These are phyloP conservation scores for Pleuronectes platessa DNA, from an alignment of 2,113 vertebrate genomes.

Conservation along the genomic window DNA sequence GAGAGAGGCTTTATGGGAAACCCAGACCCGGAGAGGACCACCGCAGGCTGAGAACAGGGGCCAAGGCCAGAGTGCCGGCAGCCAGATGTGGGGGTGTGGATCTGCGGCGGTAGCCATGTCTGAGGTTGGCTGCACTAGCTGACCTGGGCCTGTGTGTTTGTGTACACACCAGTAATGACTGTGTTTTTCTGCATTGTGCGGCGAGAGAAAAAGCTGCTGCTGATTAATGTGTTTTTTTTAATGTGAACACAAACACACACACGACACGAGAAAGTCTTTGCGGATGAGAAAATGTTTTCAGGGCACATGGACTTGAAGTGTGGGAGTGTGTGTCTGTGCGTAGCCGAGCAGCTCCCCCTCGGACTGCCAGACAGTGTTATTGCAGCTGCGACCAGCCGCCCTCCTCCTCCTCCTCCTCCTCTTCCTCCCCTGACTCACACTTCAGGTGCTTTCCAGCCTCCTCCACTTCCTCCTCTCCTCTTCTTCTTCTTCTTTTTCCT, in stretches of 20 bases:
- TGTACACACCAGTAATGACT: constrained; percentile 8
- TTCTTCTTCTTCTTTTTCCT: constrained; percentile 7
- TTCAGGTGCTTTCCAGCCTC: constrained; percentile 74
- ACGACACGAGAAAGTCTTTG: constrained; percentile 38
- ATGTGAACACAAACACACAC: neutral
- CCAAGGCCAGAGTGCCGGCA: constrained; percentile 60
- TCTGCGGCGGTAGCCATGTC: constrained; percentile 37
- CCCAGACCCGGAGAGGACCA: constrained; percentile 47
- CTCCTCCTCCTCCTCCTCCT: constrained; percentile 44
- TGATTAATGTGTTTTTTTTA: constrained; percentile 43
- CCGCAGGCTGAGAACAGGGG: constrained; percentile 59
- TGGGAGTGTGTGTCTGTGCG: constrained; percentile 22
- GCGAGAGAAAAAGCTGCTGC: constrained; percentile 13
- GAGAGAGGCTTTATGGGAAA: constrained; percentile 37
- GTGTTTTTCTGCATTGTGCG: constrained; percentile 8
- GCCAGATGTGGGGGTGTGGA: constrained; percentile 69
- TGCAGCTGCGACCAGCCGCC: constrained; percentile 67
- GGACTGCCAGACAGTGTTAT: constrained; percentile 71
- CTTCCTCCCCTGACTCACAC: constrained; percentile 63
- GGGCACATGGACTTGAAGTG: constrained; percentile 29
- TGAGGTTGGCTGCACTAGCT: constrained; percentile 73
- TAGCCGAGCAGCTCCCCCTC: constrained; percentile 51
- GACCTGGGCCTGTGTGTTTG: constrained; percentile 41
- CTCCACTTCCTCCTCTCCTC: constrained; percentile 41
- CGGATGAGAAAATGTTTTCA: constrained; percentile 49